These are phyloP conservation scores for Drosophila yakuba DNA, from an alignment of 1,140 invertebrate genomes.

Conservation along the genomic window DNA sequence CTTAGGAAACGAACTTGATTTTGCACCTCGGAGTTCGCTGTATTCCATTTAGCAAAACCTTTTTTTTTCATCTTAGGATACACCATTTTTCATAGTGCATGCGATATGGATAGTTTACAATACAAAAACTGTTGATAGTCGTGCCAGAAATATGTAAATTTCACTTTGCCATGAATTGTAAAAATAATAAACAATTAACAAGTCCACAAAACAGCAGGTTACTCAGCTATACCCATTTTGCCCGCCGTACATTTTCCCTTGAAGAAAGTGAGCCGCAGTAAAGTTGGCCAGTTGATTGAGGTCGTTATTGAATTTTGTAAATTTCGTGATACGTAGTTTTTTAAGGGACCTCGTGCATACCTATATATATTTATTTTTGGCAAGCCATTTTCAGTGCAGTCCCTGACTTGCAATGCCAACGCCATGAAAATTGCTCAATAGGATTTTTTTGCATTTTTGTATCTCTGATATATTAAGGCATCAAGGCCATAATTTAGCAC, in stretches of 20 bases:
- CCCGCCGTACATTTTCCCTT: constrained; percentile 50
- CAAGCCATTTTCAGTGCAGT: constrained; percentile 59
- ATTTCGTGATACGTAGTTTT: constrained; percentile 58
- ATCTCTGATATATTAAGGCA: constrained; percentile 4
- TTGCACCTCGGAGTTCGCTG: constrained; percentile 8
- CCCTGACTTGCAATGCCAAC: constrained; percentile 70
- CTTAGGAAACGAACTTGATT: constrained; percentile 41
- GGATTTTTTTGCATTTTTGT: constrained; percentile 40
- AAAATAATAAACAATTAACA: constrained; percentile 49
- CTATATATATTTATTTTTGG: constrained; percentile 54
- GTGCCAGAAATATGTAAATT: constrained; percentile 70
- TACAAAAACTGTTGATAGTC: constrained; percentile 57
- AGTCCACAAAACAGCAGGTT: constrained; percentile 35
- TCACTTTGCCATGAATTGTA: constrained; percentile 58
- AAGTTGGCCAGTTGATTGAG: constrained; percentile 57
- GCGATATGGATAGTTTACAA: constrained; percentile 8
- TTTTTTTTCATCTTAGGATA: constrained; percentile 11
- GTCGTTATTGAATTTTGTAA: constrained; percentile 51
- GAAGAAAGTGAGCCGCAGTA: constrained; percentile 66
- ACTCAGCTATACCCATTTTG: constrained; percentile 34
- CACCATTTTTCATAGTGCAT: constrained; percentile 27
- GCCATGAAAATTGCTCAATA: constrained; percentile 59
- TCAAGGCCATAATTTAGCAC: constrained; percentile 68
- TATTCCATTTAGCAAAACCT: constrained; percentile 30
- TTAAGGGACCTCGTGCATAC: constrained; percentile 48